Conservation (phyloP, 2,797 vertebrate species). For the Zenarchopterus dispar region DNA sequence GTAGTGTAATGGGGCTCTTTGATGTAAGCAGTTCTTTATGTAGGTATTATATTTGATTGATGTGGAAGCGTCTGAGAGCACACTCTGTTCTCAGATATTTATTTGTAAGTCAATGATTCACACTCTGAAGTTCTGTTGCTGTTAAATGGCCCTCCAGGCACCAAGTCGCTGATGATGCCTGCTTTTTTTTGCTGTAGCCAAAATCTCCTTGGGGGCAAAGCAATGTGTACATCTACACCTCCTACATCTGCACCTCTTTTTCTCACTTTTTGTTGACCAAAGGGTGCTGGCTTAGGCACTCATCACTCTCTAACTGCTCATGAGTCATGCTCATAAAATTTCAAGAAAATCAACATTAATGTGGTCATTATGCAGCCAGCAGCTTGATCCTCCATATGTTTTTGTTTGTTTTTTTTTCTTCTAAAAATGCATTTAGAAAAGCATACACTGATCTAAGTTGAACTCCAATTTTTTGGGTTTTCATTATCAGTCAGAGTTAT, state of each 20-base stretch:
- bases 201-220: no score
- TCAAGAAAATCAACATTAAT: constrained; percentile 41
- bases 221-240: constrained; percentile 44
- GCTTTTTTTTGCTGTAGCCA: constrained; percentile 45
- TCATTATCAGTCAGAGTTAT: neutral
- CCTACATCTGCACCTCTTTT: constrained; percentile 36
- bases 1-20: constrained; percentile 49
- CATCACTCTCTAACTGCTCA: constrained; percentile 45
- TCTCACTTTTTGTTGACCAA: constrained; percentile 26
- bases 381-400: constrained; percentile 10
- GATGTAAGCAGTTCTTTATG: constrained; percentile 69
- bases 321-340: constrained; percentile 35
- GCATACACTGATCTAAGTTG: neutral
- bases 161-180: constrained; percentile 39
- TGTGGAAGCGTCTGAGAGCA: constrained; percentile 61
- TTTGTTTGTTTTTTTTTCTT: constrained; percentile 8
- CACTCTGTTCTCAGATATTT: constrained; percentile 69
- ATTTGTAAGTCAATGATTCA: constrained; percentile 66
- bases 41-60: constrained; percentile 70
- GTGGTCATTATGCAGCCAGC: constrained; percentile 3
- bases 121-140: constrained; percentile 45
- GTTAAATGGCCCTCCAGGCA: constrained; percentile 59
- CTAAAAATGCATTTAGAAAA: constrained; percentile 12
- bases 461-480: neutral
- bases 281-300: constrained; percentile 42